These are phyloP conservation scores for Drosophila subquinaria DNA, from an alignment of 2,888 invertebrate species.

Conservation along the genomic window DNA sequence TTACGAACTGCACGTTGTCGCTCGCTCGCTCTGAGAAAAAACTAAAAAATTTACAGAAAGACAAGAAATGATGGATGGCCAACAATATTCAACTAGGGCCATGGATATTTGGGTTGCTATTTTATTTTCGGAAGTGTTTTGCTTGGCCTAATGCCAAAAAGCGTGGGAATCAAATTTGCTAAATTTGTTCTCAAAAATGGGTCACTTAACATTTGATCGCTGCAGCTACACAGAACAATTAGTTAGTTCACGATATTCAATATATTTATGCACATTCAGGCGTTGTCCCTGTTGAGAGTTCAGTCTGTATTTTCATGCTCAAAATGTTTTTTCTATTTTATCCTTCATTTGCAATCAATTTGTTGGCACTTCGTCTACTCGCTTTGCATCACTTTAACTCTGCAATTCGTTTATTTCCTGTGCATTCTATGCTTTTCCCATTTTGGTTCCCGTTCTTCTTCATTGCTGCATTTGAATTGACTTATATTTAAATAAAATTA, in stretches of 20 bases:
- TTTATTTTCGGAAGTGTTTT: slow-evolving; percentile 1
- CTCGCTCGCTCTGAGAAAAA: slow-evolving; percentile 47
- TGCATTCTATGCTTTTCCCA: slow-evolving; percentile 6
- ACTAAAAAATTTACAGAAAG: slow-evolving; percentile 7
- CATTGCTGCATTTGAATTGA: slow-evolving; percentile 53
- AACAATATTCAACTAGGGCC: slow-evolving; percentile 68
- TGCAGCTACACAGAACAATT: slow-evolving; percentile 23
- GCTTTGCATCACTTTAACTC: too few relatives aligned
- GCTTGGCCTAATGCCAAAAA: slow-evolving; percentile 51
- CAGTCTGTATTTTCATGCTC: not conserved
- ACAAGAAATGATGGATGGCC: slow-evolving; percentile 61
- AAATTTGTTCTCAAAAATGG: slow-evolving; percentile 41
- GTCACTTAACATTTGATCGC: slow-evolving; percentile 47
- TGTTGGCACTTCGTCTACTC: slow-evolving; percentile 1
- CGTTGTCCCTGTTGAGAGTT: too few relatives aligned
- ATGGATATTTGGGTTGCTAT: slow-evolving; percentile 58
- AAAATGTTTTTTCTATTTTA: not conserved
- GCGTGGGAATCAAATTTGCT: slow-evolving; percentile 40
- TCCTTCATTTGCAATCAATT: slow-evolving; percentile 36
- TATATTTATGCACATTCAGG: too few relatives aligned
- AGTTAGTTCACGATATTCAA: slow-evolving; percentile 42
- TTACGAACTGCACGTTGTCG: slow-evolving; percentile 56
- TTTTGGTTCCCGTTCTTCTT: not conserved
- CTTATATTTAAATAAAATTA: slow-evolving; percentile 80
- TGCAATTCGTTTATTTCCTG: slow-evolving; percentile 6